These are phyloP conservation scores for Hydrotaea cyrtoneurina DNA, from an alignment of 2,888 invertebrate species.

Conservation along the genomic window DNA sequence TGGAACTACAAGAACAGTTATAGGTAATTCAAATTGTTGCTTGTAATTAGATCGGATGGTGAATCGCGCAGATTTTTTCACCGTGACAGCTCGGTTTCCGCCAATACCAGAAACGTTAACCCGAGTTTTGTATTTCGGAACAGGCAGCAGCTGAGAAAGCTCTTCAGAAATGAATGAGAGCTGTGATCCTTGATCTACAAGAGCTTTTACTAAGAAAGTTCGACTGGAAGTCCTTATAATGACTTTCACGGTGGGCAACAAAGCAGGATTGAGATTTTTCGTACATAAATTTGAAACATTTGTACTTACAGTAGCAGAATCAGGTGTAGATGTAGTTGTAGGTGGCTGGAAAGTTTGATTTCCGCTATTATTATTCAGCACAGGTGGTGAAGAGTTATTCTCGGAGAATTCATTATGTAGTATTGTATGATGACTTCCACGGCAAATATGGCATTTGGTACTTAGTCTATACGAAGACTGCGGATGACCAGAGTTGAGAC, in stretches of 20 bases:
- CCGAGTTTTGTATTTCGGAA: constrained; percentile 33
- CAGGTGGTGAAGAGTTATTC: background rate
- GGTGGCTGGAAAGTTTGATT: constrained; percentile 8
- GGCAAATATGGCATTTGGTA: constrained; percentile 37
- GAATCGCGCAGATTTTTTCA: constrained; percentile 28
- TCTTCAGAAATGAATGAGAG: constrained; percentile 44
- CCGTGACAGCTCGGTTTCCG: constrained; percentile 14
- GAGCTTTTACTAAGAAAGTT: constrained; percentile 21
- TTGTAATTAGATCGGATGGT: constrained; percentile 3
- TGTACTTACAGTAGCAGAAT: background rate
- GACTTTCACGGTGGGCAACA: constrained; percentile 41
- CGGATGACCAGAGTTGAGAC: constrained; percentile 47
- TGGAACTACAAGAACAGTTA: constrained; percentile 40
- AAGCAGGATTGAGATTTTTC: constrained; percentile 33
- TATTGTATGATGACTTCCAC: too few relatives aligned
- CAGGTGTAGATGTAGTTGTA: constrained; percentile 19
- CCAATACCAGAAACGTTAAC: constrained; percentile 41
- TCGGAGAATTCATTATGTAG: too few relatives aligned
- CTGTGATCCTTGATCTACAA: constrained; percentile 48
- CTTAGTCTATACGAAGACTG: constrained; percentile 33
- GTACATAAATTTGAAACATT: background rate
- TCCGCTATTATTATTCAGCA: background rate
- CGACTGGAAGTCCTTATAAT: constrained; percentile 9
- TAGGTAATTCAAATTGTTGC: constrained; percentile 3
- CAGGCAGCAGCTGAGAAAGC: constrained; percentile 14